Conservation (phyloP, 2,888 invertebrate genomes). For the Frankliniella fusca region DNA sequence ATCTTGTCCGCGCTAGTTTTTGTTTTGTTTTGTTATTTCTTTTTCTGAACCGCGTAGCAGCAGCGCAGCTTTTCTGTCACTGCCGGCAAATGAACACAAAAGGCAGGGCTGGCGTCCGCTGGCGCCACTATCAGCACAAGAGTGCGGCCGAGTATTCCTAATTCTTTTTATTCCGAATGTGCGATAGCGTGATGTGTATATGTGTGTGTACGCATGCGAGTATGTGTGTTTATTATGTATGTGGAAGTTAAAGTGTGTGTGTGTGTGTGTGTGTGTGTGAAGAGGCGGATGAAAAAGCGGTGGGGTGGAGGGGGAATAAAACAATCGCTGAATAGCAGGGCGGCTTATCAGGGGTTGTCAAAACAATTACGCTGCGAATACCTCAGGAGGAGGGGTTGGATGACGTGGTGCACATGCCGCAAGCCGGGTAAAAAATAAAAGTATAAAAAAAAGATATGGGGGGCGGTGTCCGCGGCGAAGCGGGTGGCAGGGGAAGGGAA, state of each 20-base stretch:
- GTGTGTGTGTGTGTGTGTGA: not conserved
- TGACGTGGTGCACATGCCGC: too few relatives aligned
- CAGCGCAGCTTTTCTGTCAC: not conserved
- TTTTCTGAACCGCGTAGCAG: not conserved
- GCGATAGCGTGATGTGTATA: not conserved
- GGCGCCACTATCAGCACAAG: not conserved
- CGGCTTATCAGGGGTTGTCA: constrained; percentile 19
- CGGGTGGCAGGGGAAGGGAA: not conserved
- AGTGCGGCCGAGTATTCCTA: not conserved
- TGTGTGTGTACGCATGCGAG: not conserved
- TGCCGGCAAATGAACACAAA: not conserved
- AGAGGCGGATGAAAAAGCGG: not conserved
- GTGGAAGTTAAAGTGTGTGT: not conserved
- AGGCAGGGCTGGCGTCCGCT: too few relatives aligned
- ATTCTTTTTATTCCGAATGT: not conserved
- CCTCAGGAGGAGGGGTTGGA: not conserved
- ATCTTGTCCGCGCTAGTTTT: not conserved
- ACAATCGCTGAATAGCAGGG: constrained; percentile 12
- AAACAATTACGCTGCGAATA: constrained; percentile 26
- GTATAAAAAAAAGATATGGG: too few relatives aligned
- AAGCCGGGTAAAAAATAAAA: too few relatives aligned
- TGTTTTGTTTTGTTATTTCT: not conserved
- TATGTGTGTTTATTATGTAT: not conserved
- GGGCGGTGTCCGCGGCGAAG: not conserved
- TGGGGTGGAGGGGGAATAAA: not conserved